phyloP scores from a whole-genome alignment of 2,113 vertebrate genomes.

The Solea solea region DNA sequence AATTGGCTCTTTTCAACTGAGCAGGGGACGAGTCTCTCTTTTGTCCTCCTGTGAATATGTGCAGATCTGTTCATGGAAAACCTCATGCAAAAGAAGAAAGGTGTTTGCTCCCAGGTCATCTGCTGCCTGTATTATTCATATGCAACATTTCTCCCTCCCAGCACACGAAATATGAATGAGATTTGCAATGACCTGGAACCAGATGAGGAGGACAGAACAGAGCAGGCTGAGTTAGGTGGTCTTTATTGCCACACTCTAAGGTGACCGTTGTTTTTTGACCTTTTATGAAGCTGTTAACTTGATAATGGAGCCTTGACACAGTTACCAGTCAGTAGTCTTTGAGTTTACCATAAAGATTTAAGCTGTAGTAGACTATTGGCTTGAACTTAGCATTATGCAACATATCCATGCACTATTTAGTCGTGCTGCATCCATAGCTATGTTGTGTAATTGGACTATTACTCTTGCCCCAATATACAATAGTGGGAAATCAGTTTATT shows the following conservation, averaged over 20 bases:
- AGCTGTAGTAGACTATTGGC: too few species aligned
- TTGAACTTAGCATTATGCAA: too few species aligned
- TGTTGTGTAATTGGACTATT: too few species aligned
- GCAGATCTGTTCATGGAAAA: slow-evolving; percentile 51
- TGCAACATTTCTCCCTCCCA: slow-evolving; percentile 41
- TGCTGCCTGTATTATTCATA: slow-evolving; percentile 59
- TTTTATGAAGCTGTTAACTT: neutral
- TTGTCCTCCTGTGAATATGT: slow-evolving; percentile 49
- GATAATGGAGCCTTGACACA: neutral
- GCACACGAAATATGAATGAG: slow-evolving; percentile 66
- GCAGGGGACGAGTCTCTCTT: slow-evolving; percentile 34
- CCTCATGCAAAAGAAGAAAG: slow-evolving; percentile 43
- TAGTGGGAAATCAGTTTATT: too few species aligned
- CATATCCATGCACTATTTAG: too few species aligned
- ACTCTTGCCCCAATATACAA: too few species aligned
- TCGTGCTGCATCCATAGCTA: too few species aligned
- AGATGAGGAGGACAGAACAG: neutral
- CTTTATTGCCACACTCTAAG: neutral
- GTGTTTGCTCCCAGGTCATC: slow-evolving; percentile 61
- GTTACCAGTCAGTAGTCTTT: neutral
- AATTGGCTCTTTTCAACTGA: slow-evolving; percentile 48
- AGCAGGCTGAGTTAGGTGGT: neutral
- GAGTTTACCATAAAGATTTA: too few species aligned
- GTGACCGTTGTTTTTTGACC: neutral
- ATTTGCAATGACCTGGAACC: slow-evolving; percentile 35